These are phyloP conservation scores for Drosophila siamana DNA, from an alignment of 2,888 invertebrate genomes.

Conservation along the genomic window DNA sequence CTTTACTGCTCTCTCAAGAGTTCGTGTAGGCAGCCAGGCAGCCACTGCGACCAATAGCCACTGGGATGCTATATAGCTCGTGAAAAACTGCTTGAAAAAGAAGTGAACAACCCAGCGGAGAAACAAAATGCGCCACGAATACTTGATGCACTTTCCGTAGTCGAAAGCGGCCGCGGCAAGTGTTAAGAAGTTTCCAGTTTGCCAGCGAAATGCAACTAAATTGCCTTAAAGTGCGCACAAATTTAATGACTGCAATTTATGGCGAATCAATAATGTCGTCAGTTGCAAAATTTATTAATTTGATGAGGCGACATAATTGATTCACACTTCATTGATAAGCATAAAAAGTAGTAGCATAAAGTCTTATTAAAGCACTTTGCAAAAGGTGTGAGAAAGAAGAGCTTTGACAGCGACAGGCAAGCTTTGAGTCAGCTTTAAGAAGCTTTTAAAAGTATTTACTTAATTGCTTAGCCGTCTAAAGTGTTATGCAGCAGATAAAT, in stretches of 20 bases:
- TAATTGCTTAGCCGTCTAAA: too few species aligned
- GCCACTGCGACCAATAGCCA: background rate
- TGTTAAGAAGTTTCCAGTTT: too few species aligned
- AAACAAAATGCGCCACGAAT: background rate
- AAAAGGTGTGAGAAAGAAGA: too few species aligned
- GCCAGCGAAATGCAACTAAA: background rate
- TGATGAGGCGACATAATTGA: constrained; percentile 1
- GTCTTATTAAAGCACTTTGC: too few species aligned
- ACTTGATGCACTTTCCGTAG: background rate
- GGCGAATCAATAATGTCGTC: background rate
- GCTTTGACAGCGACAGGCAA: too few species aligned
- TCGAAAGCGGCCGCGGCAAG: too few species aligned
- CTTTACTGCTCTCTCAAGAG: constrained; percentile 61
- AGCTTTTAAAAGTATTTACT: too few species aligned
- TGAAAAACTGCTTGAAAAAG: constrained; percentile 18
- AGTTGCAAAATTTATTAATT: background rate
- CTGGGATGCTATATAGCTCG: constrained; percentile 9
- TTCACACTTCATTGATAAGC: background rate
- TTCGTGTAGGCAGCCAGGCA: constrained; percentile 22
- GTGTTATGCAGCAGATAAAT: too few species aligned
- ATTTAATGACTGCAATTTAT: background rate
- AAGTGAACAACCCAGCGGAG: background rate
- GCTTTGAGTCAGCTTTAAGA: too few species aligned
- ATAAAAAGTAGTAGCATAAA: too few species aligned
- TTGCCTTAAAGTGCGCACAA: background rate